Conservation (phyloP, 2,888 invertebrate species). For the Kryphioiulus occultus region DNA sequence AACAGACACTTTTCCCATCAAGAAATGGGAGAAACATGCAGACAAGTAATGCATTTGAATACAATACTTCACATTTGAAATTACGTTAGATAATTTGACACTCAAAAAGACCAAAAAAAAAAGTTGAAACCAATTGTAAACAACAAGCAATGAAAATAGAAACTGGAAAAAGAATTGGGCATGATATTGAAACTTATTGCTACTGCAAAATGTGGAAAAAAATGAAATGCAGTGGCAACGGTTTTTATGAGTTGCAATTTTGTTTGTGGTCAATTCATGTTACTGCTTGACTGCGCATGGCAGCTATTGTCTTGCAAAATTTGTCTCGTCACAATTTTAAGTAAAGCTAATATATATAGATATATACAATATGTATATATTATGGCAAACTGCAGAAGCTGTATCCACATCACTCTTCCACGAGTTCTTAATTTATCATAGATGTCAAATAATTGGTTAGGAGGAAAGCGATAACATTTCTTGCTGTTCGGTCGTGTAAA, state of each 20-base stretch:
- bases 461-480: neutral
- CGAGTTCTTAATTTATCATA: neutral
- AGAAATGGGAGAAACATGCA: conserved; percentile 4
- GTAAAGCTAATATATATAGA: neutral
- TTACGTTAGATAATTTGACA: neutral
- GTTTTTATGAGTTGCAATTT: neutral
- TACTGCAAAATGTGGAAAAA: neutral
- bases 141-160: conserved; percentile 11
- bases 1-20: neutral
- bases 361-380: conserved; percentile 30
- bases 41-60: neutral
- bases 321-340: neutral
- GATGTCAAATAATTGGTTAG: neutral
- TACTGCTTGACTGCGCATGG: neutral
- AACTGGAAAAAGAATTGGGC: neutral
- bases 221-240: neutral
- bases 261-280: neutral
- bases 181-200: neutral
- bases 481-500: no score
- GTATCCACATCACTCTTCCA: conserved; percentile 7
- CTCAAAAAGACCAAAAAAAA: neutral
- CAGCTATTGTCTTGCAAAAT: neutral
- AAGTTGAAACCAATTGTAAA: neutral
- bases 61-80: neutral
- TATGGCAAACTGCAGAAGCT: conserved; percentile 7